These are phyloP conservation scores for Mormyrus iriodes DNA, from an alignment of 2,113 vertebrate genomes.

Conservation along the genomic window DNA sequence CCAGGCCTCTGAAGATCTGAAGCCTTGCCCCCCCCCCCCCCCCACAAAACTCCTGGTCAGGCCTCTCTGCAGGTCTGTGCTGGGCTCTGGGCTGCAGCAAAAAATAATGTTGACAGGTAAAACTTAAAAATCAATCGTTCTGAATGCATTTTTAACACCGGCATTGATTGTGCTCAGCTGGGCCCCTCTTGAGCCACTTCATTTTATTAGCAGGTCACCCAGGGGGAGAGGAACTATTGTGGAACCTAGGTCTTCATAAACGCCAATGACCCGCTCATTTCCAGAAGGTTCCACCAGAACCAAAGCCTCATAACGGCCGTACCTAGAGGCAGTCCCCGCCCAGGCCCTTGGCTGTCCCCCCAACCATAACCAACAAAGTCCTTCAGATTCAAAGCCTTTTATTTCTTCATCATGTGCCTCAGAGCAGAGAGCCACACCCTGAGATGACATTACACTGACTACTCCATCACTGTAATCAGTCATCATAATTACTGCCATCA, in stretches of 20 bases:
- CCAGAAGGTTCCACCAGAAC: not conserved
- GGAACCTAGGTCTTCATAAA: not conserved
- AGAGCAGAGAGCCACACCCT: not conserved
- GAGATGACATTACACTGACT: not conserved
- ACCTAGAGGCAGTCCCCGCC: not conserved
- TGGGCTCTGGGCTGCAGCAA: not conserved
- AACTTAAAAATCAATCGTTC: not conserved
- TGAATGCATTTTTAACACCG: not conserved
- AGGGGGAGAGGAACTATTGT: not conserved
- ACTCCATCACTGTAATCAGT: not conserved
- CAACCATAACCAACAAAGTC: not conserved
- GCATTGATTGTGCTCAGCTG: not conserved
- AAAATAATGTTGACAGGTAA: not conserved
- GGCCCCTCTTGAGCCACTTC: not conserved
- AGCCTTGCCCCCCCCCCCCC: not conserved
- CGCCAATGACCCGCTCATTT: not conserved
- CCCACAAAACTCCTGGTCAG: not conserved
- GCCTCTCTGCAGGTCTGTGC: not conserved
- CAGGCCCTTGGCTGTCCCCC: not conserved
- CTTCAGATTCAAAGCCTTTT: not conserved
- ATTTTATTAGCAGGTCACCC: not conserved
- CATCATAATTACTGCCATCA: not conserved
- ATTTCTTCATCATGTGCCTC: not conserved
- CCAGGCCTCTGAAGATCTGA: not conserved
- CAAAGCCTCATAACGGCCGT: not conserved